Percentiles rank a stretch among this genome's conserved stretches.
Evolutionary conservation across 2,888 invertebrate species (phyloP).

Genomic region (Hirtodrosophila duncani): DNA sequence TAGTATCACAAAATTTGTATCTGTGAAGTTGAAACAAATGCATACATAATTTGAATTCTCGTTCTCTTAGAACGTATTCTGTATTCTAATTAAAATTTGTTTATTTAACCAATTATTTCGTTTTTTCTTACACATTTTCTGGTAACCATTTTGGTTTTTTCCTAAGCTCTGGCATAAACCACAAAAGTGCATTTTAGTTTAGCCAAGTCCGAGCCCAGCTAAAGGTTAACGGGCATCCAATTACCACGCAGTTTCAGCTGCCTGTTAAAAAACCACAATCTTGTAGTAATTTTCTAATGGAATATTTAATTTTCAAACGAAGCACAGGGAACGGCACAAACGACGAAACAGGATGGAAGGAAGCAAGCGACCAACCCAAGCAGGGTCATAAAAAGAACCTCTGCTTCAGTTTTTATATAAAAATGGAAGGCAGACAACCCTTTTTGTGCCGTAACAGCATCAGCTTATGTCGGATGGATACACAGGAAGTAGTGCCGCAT

Average conservation of each 20-base stretch:
- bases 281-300: constrained; percentile 76
- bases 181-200: constrained; percentile 40
- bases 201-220: constrained; percentile 26
- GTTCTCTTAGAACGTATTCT: no score
- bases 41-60: no score
- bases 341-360: constrained; percentile 9
- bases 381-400: constrained; percentile 39
- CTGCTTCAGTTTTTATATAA: constrained; percentile 41
- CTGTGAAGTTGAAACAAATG: no score
- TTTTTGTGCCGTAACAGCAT: constrained; percentile 37
- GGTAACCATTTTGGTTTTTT: constrained; percentile 8
- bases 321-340: constrained; percentile 47
- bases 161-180: constrained; percentile 18
- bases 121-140: no score
- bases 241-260: constrained; percentile 29
- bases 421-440: constrained; percentile 59
- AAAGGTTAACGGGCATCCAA: constrained; percentile 37
- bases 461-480: constrained; percentile 69
- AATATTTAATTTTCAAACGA: constrained; percentile 74
- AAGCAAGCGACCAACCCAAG: constrained; percentile 19
- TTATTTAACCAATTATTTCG: no score
- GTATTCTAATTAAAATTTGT: no score
- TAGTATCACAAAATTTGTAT: no score
- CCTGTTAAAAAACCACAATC: constrained; percentile 65
- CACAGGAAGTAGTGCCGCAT: constrained; percentile 61